Conservation (phyloP, 2,797 vertebrate species). For the Lemur catta region DNA sequence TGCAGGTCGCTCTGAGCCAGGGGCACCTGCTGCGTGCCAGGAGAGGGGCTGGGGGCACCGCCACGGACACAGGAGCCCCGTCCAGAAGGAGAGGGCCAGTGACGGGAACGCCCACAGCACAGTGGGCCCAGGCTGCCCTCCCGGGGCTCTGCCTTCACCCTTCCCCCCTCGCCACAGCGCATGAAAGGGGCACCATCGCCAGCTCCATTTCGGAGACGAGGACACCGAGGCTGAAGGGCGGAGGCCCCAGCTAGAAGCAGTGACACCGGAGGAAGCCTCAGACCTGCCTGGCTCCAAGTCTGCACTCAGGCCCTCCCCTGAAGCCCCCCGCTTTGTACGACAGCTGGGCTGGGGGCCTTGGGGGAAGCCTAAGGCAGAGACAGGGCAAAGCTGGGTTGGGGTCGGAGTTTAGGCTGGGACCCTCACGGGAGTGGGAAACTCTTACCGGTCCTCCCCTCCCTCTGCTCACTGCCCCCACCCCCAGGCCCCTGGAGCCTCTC, state of each 20-base stretch:
- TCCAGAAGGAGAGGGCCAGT: not conserved
- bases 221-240: not conserved
- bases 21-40: not conserved
- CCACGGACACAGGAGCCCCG: not conserved
- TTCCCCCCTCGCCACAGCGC: not conserved
- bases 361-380: not conserved
- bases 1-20: not conserved
- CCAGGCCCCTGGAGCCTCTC: not conserved
- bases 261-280: not conserved
- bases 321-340: not conserved
- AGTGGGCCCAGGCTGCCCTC: not conserved
- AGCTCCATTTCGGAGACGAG: not conserved
- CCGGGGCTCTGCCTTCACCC: fast-evolving
- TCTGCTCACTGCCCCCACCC: not conserved
- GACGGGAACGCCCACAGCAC: fast-evolving
- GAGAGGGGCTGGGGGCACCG: fast-evolving
- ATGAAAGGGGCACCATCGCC: not conserved
- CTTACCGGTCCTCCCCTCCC: fast-evolving
- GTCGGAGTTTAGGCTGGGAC: not conserved
- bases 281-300: not conserved
- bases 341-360: not conserved
- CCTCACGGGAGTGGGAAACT: no score
- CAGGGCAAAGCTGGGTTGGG: not conserved
- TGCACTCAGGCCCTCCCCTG: not conserved
- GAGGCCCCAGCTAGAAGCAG: not conserved